These are phyloP conservation scores for Ctenopoma kingsleyae DNA, from an alignment of 2,797 vertebrate species.

Conservation along the genomic window DNA sequence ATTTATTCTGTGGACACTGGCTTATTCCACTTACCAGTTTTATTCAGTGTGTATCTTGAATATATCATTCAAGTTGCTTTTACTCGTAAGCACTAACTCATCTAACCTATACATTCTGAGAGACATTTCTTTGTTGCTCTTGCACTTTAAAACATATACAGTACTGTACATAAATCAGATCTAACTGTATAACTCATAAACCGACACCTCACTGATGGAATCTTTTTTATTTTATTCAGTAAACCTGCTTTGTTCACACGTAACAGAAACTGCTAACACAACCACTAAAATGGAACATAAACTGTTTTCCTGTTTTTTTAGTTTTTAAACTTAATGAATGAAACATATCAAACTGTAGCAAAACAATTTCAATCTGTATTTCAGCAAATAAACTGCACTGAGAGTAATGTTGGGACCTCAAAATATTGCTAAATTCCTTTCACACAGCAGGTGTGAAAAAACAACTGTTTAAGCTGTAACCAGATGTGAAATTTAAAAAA, in stretches of 20 bases:
- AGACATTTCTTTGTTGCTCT: no score
- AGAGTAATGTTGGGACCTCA: neutral
- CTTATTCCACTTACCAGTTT: neutral
- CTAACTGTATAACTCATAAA: no score
- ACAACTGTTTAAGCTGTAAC: neutral
- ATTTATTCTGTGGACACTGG: neutral
- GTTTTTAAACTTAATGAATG: neutral
- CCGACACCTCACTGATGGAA: neutral
- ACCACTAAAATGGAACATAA: slow-evolving; percentile 1
- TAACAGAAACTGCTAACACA: slow-evolving; percentile 2
- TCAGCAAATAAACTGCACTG: neutral
- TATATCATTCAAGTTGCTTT: no score
- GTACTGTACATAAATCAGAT: no score
- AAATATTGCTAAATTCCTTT: neutral
- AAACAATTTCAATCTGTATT: neutral
- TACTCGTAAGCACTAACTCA: no score
- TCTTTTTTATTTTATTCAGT: slow-evolving; percentile 25
- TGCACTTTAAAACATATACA: no score
- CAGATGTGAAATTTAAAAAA: slow-evolving; percentile 2
- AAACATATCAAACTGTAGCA: neutral
- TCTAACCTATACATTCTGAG: neutral
- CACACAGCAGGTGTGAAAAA: slow-evolving; percentile 8
- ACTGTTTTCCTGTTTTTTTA: neutral
- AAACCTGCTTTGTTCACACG: slow-evolving; percentile 5
- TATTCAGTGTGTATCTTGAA: neutral